Base-by-base conservation (phyloP, 2,113 vertebrate genomes). In the Platysteira castanea region DNA sequence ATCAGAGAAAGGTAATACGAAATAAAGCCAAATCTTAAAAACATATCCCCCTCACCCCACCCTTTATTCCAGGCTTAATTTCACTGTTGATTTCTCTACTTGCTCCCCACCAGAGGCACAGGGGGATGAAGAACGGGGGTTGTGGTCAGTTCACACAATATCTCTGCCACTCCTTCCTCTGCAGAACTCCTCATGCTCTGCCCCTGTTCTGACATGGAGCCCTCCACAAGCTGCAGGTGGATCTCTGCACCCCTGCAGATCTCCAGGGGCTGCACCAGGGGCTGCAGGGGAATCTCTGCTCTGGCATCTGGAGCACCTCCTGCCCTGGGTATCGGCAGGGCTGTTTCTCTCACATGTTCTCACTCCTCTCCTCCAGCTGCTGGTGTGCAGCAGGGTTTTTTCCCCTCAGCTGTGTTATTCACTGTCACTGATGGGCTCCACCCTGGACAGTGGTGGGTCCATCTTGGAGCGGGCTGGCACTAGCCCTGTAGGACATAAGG, bases 61-160 rank as follows among this genome's bases (percentile, higher is more conserved):
- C 56, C 39, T 71, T 52, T 13, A 5, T n/a, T 64, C n/a, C 20
- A 59, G 59, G 24, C 22, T 16, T 24, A 22, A 67, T 50, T 79
- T 60, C n/a, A 65, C 59, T 39, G 44, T 24, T 46, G 23, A 47
- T 67, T 85, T 73, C n/a, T 67, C 24, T 53, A 35, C 7, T 56
- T 73, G 21, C 30, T 85, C 39, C 39, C 67, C 26, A 73, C 14
- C 44, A 65, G 52, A 15, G 21, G 19, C 28, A 22, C 50, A 71
- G 20, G 24, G 10, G 9, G 28, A 84, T 0, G 0, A 21, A 49
- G 33, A 71, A 71, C 5, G 8, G 20, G 23, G 28, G 18, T 16
- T 79, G 41, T 46, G 37, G 28, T 65, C 37, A 50, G 20, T 27
- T 71, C 65, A 39, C 12, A 35, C 5, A 4, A 30, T 15, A 6